phyloP scores from a whole-genome alignment of 2,113 vertebrate species.

The Lasiurus cinereus region DNA sequence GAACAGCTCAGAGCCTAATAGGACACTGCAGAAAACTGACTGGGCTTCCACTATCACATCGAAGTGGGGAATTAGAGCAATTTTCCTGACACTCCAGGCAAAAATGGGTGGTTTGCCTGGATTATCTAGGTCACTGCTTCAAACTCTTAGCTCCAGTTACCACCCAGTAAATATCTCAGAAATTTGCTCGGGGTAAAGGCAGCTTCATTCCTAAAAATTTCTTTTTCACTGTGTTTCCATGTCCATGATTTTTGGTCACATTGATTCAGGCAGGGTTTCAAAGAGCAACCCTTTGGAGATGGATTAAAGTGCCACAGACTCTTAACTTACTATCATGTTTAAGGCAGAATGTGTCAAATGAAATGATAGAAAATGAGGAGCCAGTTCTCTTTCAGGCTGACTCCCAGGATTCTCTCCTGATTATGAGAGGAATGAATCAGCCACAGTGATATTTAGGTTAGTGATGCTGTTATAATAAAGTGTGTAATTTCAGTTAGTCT shows the following conservation, averaged over 20 bases:
- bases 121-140: slow-evolving; percentile 70
- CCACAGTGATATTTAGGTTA: slow-evolving; percentile 47
- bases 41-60: slow-evolving; percentile 12
- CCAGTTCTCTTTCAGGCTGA: slow-evolving; percentile 13
- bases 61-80: slow-evolving; percentile 72
- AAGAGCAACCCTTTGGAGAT: slow-evolving; percentile 45
- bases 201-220: neutral
- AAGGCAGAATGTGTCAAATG: slow-evolving; percentile 18
- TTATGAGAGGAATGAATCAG: slow-evolving; percentile 58
- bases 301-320: neutral
- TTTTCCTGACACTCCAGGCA: slow-evolving; percentile 73
- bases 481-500: slow-evolving; percentile 59
- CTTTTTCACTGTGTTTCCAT: neutral
- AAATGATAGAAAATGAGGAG: slow-evolving; percentile 38
- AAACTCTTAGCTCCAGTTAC: slow-evolving; percentile 57
- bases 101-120: slow-evolving; percentile 70
- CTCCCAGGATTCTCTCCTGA: neutral
- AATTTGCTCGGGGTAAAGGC: neutral
- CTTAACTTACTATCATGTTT: neutral
- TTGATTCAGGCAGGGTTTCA: slow-evolving; percentile 43
- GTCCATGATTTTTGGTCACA: slow-evolving; percentile 2
- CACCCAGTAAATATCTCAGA: slow-evolving; percentile 56
- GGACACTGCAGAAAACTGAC: slow-evolving; percentile 18
- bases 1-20: neutral
- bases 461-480: slow-evolving; percentile 63